Base-by-base conservation (phyloP, 2,888 invertebrate species). In the Philonicus albiceps region DNA sequence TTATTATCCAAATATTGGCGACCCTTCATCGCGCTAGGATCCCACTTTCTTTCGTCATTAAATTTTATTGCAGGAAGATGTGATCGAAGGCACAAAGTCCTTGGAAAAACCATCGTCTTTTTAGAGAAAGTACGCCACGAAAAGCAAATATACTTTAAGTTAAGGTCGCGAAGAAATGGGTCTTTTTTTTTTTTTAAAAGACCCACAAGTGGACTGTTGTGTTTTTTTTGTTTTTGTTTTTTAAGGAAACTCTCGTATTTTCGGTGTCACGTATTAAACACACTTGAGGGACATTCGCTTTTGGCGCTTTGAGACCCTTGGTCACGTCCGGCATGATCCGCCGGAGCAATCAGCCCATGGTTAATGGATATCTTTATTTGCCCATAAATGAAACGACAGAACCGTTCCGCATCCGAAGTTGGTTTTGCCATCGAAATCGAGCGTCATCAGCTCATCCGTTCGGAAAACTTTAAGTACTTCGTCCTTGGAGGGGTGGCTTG, bases 281-380 rank as follows among this genome's bases (percentile, higher is more conserved):
- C 49, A 43, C 27, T 49, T 16, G 27, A 43, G 40, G 27, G 53
- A 13, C 27, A 6, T 8, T 49, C 49, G 30, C 30, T 78, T 16
- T 22, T 43, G 53, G 30, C 13, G 8, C 49, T 78, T 31, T 2
- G 4, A 30, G 43, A 30, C 49, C 22, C 78, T 78, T 49, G 78
- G 78, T 78, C 78, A 78, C 78, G 78, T 78, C n/a, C 49, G 22
- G 30, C 78, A 78, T 49, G 43, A 78, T 78, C 49, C 49, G 78
- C 49, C 49, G 43, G 11, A 49, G 43, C 78, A 49, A 78, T 78
- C 78, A 78, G 49, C 30, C 49, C 30, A 30, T 78, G 49, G 78
- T 78, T 78, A 78, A 43, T 78, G 78, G 78, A 78, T 78, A 78
- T 78, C 78, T 78, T 78, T 78, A 78, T 78, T 78, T 78, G 78